These are phyloP conservation scores for Odontamblyopus lacepedii DNA, from an alignment of 2,797 vertebrate genomes.

Conservation along the genomic window DNA sequence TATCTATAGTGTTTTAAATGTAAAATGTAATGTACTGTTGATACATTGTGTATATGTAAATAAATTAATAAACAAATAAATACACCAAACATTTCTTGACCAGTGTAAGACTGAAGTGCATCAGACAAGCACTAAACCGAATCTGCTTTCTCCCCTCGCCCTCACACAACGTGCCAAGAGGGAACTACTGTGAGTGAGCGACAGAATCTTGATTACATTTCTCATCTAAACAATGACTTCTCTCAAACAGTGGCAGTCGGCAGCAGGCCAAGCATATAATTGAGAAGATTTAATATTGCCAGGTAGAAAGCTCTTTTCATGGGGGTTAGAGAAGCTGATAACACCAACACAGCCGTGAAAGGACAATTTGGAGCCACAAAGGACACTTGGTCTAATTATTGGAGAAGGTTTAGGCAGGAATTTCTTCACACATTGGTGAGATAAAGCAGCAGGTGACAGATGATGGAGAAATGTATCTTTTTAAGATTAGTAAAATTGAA, in stretches of 20 bases:
- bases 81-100: not conserved
- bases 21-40: no score
- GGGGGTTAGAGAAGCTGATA: constrained; percentile 37
- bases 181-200: constrained; percentile 41
- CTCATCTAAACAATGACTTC: constrained; percentile 61
- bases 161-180: constrained; percentile 36
- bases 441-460: constrained; percentile 8
- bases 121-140: constrained; percentile 44
- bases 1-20: no score
- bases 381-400: constrained; percentile 29
- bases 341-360: constrained; percentile 26
- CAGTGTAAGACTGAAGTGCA: not conserved
- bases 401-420: not conserved
- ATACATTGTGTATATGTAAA: no score
- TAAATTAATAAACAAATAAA: no score
- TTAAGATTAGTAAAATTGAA: not conserved
- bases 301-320: constrained; percentile 41
- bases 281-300: constrained; percentile 57
- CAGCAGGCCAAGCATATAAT: constrained; percentile 53
- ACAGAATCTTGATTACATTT: constrained; percentile 65
- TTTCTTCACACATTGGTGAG: constrained; percentile 14
- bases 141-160: constrained; percentile 22
- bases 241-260: constrained; percentile 34
- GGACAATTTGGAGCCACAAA: constrained; percentile 32
- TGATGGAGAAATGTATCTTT: not conserved